Base-by-base conservation (phyloP, 1,140 invertebrate genomes). In the Phymastichus coffea region DNA sequence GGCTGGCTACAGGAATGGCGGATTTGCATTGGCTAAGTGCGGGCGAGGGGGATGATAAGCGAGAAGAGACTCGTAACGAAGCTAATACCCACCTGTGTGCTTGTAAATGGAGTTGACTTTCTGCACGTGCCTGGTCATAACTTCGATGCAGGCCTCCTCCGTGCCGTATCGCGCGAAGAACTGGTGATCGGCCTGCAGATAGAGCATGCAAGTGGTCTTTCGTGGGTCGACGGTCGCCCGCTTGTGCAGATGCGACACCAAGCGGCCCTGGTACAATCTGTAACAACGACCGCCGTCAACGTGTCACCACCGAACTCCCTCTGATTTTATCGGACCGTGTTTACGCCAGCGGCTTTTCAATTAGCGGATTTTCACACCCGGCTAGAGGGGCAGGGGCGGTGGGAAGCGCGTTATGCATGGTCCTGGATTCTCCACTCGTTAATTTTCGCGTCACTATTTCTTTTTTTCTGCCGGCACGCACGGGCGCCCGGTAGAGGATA, bases 121-220 rank as follows among this genome's bases (percentile, higher is more conserved):
- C 73, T 97, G 94, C 14, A 97, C 94, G 72, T 97, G 93, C 48
- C 93, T 82, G 0, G 94, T 95, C 85, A 97, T 95, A 22, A 95
- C 91, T 76, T 97, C 93, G 66, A 97, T 96, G 71, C 93, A 94
- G 0, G 93, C 92, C 74, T 97, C 94, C 71, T 96, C 92, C 12
- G 91, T 92, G 26, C 92, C 91, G 75, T 95, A 94, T 80, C 92
- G 89, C 70, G 94, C 85, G 75, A 89, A 96, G 80, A 96, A 96
- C 72, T 95, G 87, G 82, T 97, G 94, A 81, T 97, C 94, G 2
- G 94, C 94, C 80, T 97, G 94, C 63, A 97, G 81, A 77, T 97
- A 97, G 14, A 97, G 79, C 87, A 95, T 93, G 72, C 93, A 95
- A 0, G 89, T 91, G 2, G 88, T 91, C 73, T 90, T 91, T 25